Evolutionary conservation across 1,140 invertebrate species (phyloP).

Genomic region (Heliconius hewitsoni): DNA sequence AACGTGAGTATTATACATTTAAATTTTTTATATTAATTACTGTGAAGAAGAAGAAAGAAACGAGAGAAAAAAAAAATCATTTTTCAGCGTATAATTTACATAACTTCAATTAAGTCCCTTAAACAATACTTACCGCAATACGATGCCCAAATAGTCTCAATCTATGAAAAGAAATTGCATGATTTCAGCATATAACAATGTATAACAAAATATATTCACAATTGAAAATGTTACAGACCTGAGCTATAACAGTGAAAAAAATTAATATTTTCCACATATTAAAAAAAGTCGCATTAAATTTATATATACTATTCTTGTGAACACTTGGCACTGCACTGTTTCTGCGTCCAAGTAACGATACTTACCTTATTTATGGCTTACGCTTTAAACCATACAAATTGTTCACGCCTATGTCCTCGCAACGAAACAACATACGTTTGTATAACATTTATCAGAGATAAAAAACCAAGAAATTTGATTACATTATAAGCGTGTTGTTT

Average conservation of each 20-base stretch:
- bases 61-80: no score
- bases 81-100: neutral
- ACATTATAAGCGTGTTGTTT: neutral
- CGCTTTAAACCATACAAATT: constrained; percentile 59
- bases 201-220: neutral
- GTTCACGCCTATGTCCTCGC: constrained; percentile 67
- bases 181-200: neutral
- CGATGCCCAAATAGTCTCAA: neutral
- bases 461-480: neutral
- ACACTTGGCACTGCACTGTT: constrained; percentile 50
- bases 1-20: no score
- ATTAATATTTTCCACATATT: constrained; percentile 1
- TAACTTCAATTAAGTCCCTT: neutral
- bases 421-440: constrained; percentile 24
- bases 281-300: neutral
- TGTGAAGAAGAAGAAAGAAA: no score
- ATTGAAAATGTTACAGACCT: neutral
- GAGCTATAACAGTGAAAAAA: neutral
- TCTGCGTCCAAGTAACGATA: constrained; percentile 36
- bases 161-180: neutral
- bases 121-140: neutral
- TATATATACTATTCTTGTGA: constrained; percentile 44
- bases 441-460: neutral
- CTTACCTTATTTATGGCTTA: constrained; percentile 54
- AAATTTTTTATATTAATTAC: no score